Evolutionary conservation across 1,140 invertebrate genomes (phyloP), one percentile per base, ranked within the genome.

Genomic region (Globodera rostochiensis): DNA sequence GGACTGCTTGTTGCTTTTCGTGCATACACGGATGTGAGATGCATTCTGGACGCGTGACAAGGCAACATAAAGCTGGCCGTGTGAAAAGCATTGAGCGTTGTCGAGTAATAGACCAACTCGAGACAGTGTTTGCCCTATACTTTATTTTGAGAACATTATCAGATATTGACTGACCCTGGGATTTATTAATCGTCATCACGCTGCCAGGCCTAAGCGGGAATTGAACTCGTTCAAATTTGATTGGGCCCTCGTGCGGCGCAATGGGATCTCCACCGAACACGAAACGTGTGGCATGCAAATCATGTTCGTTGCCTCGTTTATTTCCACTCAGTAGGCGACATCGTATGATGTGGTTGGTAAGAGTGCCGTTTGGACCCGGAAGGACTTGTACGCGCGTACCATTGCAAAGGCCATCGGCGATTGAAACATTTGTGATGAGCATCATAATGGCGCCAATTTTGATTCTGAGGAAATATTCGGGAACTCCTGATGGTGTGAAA

Each of bases 11-110:
- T n/a, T n/a, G n/a, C n/a, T n/a, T 60, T 60, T 60, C 15, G 57
- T 60, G 57, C 57, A 60, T 1, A 60, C 19, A 0, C 57, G 3
- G 19, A 60, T 60, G 8, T 15, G 9, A 1, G 57, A 9, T 60
- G 9, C 57, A 7, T 60, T 15, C 15, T 60, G 11, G 0, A 79
- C 79, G 3, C 79, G 74, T 0, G 79, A 80, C n/a, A 80, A 69
- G 13, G 74, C 74, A 2, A 73, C 69, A 21, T 80, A 80, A 7
- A 80, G 46, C 9, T 80, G 79, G 1, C 79, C 79, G 4, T 74
- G 79, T 0, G 47, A 21, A 46, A 80, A 80, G 1, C 71, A 73
- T n/a, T 73, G 71, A 1, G 71, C 15, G 1, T 15, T 11, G 49
- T 73, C 49, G 5, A 73, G 15, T n/a, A 73, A 15, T 3, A 73